Base-by-base conservation (phyloP, 2,797 vertebrate species). In the Aplochiton taeniatus region DNA sequence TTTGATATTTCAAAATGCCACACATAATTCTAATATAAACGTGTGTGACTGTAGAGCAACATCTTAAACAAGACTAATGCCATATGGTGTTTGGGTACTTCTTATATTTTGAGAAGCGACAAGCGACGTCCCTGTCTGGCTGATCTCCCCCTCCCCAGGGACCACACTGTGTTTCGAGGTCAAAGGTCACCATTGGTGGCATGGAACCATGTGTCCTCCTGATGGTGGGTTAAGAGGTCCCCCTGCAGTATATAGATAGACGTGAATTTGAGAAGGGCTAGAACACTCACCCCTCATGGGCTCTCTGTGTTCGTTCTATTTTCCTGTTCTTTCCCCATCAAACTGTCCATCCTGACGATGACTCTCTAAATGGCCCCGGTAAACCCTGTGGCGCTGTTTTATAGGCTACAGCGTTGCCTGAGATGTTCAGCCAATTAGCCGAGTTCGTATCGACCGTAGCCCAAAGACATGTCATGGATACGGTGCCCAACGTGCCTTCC, bases 211-310 rank as follows among this genome's bases (percentile, higher is more conserved):
- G n/a, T n/a, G n/a, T n/a, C n/a, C n/a, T 31, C 31, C 31, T 31
- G 31, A 2, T 31, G 6, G 31, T 6, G 31, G 31, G 31, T n/a
- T n/a, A n/a, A n/a, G 52, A 8, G 52, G 61, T 70, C 13, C 9
- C 65, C 42, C 48, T 42, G 42, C 42, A 11, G 12, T 56, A 18
- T 8, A 1, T 8, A 72, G 47, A 65, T 61, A 68, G 43, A 54
- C 12, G 16, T 65, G 64, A 72, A 87, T 83, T 89, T 90, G 87
- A 79, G 83, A 90, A 89, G 87, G 86, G 86, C 87, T 90, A 84
- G 80, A 87, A 84, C 80, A 87, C 78, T 65, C 66, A 61, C 55
- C 70, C 73, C 76, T 43, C 18, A 67, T 49, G 73, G 77, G 78
- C 50, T 70, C 66, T 16, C 45, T 59, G 74, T 81, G 84, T 85